Conservation (phyloP, 2,113 vertebrate genomes). For the Lagenorhynchus albirostris region DNA sequence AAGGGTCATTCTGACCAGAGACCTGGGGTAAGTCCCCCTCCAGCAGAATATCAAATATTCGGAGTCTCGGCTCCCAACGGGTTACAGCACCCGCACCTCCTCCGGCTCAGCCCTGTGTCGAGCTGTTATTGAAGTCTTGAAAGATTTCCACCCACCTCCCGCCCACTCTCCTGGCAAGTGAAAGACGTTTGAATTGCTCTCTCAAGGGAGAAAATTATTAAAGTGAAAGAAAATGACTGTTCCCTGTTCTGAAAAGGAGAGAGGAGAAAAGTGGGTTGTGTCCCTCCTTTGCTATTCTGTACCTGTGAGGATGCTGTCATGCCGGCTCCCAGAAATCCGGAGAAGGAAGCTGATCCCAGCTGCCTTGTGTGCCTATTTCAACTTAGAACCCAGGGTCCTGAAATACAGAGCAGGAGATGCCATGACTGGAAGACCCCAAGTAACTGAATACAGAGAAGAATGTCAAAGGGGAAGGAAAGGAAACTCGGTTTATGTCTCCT, state of each 20-base stretch:
- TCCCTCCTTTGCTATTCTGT: neutral
- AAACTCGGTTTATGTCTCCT: neutral
- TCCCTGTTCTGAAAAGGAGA: conserved; percentile 67
- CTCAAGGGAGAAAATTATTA: conserved; percentile 59
- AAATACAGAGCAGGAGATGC: neutral
- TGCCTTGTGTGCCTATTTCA: neutral
- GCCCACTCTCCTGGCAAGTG: conserved; percentile 65
- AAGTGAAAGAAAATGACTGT: conserved; percentile 72
- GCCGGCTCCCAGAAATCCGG: neutral
- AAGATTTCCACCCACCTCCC: conserved; percentile 67
- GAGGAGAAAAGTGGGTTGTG: neutral
- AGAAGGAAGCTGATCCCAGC: neutral
- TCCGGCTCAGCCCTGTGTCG: conserved; percentile 3
- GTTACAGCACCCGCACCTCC: conserved; percentile 42
- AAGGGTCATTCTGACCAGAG: neutral
- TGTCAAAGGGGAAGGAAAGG: neutral
- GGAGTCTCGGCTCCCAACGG: neutral
- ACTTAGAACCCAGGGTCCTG: neutral
- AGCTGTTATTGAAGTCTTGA: conserved; percentile 68
- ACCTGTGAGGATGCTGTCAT: neutral
- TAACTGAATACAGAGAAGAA: neutral
- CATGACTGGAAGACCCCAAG: neutral
- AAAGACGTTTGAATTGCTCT: conserved; percentile 71
- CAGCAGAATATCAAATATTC: neutral
- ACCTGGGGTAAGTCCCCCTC: neutral